A percentile compares a stretch with the other conserved stretches of the same genome.
Conservation (phyloP, 2,888 invertebrate species). For the Taenaris catops region DNA sequence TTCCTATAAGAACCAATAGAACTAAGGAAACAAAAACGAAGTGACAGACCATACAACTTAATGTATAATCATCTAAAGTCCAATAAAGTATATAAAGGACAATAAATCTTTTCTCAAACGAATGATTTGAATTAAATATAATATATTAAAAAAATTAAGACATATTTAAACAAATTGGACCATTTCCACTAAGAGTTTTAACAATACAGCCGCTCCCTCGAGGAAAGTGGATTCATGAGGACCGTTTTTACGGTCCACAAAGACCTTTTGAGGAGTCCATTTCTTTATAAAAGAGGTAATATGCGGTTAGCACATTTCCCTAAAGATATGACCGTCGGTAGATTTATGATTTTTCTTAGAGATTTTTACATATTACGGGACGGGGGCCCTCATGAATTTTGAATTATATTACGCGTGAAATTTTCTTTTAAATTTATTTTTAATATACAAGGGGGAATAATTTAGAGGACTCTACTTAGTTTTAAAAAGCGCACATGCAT, state of each 20-base stretch:
- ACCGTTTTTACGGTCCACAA: conserved; percentile 40
- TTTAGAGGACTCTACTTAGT: no score
- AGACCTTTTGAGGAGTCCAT: conserved; percentile 45
- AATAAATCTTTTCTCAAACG: no score
- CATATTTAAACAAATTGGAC: conserved; percentile 6
- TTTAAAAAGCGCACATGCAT: no score
- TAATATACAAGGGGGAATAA: no score
- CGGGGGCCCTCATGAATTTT: conserved; percentile 8
- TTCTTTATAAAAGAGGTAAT: conserved; percentile 43
- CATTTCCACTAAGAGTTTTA: conserved; percentile 2
- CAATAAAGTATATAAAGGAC: no score
- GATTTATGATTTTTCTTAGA: conserved; percentile 39
- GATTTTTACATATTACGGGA: conserved; percentile 2
- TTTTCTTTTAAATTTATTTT: conserved; percentile 4
- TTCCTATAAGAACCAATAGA: no score
- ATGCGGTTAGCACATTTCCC: conserved; percentile 49
- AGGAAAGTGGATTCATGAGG: conserved; percentile 23
- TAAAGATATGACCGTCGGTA: conserved; percentile 36
- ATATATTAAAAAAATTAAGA: conserved; percentile 4
- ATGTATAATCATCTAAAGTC: no score
- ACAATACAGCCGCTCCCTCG: conserved; percentile 8
- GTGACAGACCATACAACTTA: no score
- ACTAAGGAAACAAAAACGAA: no score
- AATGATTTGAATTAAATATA: no score
- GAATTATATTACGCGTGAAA: conserved; percentile 4